Percentiles rank a stretch among this genome's conserved stretches.
These are phyloP conservation scores for Echinometra lucunter DNA, from an alignment of 53 echinoderm and acorn worm species.

Conservation along the genomic window DNA sequence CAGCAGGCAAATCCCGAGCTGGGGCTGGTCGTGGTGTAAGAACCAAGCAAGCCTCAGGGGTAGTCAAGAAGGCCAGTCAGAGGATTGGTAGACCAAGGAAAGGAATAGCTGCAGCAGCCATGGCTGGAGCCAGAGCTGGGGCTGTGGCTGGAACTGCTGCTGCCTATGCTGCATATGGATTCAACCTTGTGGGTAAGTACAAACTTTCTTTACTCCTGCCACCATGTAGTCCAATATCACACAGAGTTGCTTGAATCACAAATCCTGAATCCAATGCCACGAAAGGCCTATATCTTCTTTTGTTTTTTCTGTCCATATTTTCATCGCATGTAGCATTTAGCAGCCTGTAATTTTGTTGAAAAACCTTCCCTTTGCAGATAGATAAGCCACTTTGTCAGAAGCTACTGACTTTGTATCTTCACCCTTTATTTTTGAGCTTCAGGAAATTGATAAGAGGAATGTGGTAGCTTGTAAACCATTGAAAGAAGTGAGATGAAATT, in stretches of 20 bases:
- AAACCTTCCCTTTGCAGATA: neutral
- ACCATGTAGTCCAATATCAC: no score
- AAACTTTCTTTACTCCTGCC: neutral
- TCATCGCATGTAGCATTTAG: neutral
- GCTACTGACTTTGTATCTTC: neutral
- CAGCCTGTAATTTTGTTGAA: neutral
- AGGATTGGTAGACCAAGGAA: conserved; percentile 87
- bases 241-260: neutral
- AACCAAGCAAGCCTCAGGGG: conserved; percentile 59
- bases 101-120: conserved; percentile 93
- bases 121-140: conserved; percentile 98
- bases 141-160: conserved; percentile 97
- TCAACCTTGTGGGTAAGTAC: conserved; percentile 92
- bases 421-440: neutral
- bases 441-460: neutral
- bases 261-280: neutral
- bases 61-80: conserved; percentile 78
- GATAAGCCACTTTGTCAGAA: neutral
- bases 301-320: neutral
- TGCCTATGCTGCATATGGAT: conserved; percentile 98
- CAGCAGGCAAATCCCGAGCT: conserved; percentile 50
- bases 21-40: conserved; percentile 69
- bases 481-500: neutral
- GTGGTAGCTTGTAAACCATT: neutral
- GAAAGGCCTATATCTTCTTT: neutral